Evolutionary conservation across 2,888 invertebrate genomes (phyloP), one percentile per base, ranked within the genome.

Genomic region (Schizotus pectinicornis): DNA sequence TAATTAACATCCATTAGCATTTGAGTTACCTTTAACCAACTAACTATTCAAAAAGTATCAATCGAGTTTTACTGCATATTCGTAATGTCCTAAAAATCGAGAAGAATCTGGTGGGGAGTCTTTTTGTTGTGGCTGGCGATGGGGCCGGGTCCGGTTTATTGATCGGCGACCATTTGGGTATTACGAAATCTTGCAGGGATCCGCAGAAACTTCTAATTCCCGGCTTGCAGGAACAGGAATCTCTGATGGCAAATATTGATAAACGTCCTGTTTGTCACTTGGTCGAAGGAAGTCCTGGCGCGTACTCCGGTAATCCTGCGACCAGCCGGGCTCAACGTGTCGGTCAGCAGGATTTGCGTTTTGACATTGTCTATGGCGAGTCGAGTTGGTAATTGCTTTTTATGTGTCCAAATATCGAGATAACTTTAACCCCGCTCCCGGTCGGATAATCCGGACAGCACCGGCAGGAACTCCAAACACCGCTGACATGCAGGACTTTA

Each of bases 311-410:
- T 69, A 69, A 69, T 69, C 68, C 70, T 56, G 34, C 51, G 34
- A 52, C 60, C 35, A 53, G 56, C 47, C 36, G 31, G 68, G 73
- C 64, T 73, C 71, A 74, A 71, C 69, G 62, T 69, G 68, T 72
- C 74, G 73, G 71, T 73, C 70, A 70, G 68, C 66, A 63, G 74
- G 73, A 73, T 73, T 74, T 74, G 71, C 69, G 71, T 73, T 72
- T 71, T 74, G 73, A 73, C 74, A 71, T 69, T 70, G 68, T 69
- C 60, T 64, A 65, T 64, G 67, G 53, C 53, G 62, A 59, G 52
- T 62, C 50, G 65, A 71, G 63, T 69, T 65, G 63, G 71, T 72
- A 72, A 73, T 72, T 73, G 72, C 71, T 71, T 73, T 71, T 73
- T 72, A 71, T 69, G 64, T 65, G 67, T 63, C 63, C 63, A 43